Percentiles rank a stretch among this genome's conserved stretches.
Conservation (phyloP, 2,113 vertebrate species). For the Cyphomyrus plagiostoma region DNA sequence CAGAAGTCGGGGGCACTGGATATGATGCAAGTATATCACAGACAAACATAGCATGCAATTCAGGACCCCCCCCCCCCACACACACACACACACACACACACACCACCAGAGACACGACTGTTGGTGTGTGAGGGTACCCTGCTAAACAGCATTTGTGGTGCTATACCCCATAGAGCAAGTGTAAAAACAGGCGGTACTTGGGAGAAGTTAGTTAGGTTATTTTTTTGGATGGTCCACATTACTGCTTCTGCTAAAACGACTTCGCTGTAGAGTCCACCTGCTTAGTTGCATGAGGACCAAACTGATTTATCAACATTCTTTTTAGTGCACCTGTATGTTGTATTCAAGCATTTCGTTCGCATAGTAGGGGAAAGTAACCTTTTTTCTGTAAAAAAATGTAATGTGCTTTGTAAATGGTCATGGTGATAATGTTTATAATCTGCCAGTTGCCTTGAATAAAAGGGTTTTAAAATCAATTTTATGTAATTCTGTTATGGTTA, state of each 20-base stretch:
- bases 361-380: not conserved
- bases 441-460: not conserved
- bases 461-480: not conserved
- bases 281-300: not conserved
- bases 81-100: not conserved
- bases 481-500: not conserved
- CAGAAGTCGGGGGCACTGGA: not conserved
- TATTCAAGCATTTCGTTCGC: not conserved
- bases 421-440: not conserved
- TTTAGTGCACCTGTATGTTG: not conserved
- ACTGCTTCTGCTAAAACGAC: not conserved
- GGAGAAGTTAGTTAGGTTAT: not conserved
- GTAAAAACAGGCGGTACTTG: not conserved
- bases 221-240: not conserved
- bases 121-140: not conserved
- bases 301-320: not conserved
- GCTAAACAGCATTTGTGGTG: not conserved
- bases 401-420: not conserved
- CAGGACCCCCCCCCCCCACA: not conserved
- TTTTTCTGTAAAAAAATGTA: not conserved
- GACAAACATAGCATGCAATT: not conserved
- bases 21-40: not conserved
- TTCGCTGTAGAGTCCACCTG: not conserved
- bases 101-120: not conserved
- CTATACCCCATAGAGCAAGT: not conserved